These are phyloP conservation scores for Scalopus aquaticus DNA, from an alignment of 2,113 vertebrate species.

Conservation along the genomic window DNA sequence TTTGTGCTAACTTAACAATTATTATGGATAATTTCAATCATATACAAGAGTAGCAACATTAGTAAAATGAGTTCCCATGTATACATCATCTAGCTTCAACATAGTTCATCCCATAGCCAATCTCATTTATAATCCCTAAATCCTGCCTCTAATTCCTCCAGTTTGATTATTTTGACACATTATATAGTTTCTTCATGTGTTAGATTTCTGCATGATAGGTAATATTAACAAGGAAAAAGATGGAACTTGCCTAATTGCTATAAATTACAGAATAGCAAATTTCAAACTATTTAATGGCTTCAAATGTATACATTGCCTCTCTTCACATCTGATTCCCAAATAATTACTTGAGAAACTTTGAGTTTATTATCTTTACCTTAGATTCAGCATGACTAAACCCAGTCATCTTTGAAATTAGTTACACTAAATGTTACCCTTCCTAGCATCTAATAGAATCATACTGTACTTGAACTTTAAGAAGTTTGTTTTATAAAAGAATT, in stretches of 20 bases:
- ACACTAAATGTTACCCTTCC: background rate
- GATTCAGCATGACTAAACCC: background rate
- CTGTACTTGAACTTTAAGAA: background rate
- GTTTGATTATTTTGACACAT: conserved; percentile 36
- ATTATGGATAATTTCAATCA: background rate
- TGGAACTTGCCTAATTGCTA: background rate
- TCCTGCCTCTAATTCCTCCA: background rate
- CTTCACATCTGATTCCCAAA: background rate
- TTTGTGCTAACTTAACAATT: background rate
- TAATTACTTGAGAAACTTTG: conserved; percentile 12
- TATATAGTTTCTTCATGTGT: background rate
- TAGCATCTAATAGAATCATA: background rate
- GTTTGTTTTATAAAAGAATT: background rate
- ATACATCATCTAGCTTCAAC: background rate
- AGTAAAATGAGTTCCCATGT: background rate
- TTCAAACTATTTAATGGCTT: background rate
- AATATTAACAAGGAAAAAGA: background rate
- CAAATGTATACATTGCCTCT: background rate
- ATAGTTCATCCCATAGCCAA: background rate
- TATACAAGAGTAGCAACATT: background rate
- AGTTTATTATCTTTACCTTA: background rate
- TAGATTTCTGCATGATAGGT: background rate
- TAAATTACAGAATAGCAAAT: background rate
- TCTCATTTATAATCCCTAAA: background rate
- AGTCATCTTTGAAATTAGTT: background rate